phyloP scores from a whole-genome alignment of 2,113 vertebrate genomes.

The Mirounga angustirostris region DNA sequence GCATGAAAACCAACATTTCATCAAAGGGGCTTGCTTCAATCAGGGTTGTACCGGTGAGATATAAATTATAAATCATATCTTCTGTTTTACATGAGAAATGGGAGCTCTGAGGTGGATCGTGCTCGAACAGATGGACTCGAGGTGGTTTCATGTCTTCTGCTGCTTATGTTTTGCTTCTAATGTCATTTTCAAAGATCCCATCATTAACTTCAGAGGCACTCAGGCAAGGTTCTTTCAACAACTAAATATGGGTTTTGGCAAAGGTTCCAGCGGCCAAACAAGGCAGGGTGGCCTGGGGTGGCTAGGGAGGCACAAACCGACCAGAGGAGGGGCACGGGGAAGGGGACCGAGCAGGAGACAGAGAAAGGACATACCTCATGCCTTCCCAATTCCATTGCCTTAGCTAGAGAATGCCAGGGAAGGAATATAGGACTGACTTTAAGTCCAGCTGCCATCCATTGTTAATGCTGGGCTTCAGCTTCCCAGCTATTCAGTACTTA shows the following conservation, averaged over 20 bases:
- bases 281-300: background rate
- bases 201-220: conserved; percentile 80
- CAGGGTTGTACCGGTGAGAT: conserved; percentile 77
- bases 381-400: background rate
- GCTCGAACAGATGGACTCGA: conserved; percentile 79
- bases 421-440: background rate
- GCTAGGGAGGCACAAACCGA: background rate
- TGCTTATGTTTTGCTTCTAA: conserved; percentile 81
- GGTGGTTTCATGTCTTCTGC: conserved; percentile 81
- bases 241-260: conserved; percentile 79
- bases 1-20: conserved; percentile 85
- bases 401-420: background rate
- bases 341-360: background rate
- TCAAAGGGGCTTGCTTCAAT: conserved; percentile 86
- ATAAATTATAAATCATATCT: conserved; percentile 89
- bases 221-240: conserved; percentile 54
- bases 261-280: conserved; percentile 38
- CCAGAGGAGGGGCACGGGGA: background rate
- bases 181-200: conserved; percentile 81
- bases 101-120: conserved; percentile 83
- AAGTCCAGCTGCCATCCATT: rapidly evolving
- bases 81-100: conserved; percentile 88
- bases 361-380: background rate
- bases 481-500: background rate
- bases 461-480: background rate